Evolutionary conservation across 2,113 vertebrate genomes (phyloP), one percentile per base, ranked within the genome.

Genomic region (Nymphicus hollandicus): DNA sequence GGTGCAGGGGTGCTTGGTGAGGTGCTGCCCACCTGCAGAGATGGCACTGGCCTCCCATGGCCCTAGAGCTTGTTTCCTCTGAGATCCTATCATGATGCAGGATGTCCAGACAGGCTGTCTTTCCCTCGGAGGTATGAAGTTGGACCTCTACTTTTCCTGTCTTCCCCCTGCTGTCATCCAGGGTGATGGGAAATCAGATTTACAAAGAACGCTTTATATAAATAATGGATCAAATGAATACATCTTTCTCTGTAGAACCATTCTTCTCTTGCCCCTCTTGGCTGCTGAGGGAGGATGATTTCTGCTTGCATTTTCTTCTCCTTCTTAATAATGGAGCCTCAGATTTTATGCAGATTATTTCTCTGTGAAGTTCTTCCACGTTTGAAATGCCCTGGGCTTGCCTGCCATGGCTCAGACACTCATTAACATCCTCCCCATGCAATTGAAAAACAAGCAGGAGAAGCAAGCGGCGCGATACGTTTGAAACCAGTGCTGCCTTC

Each of bases 221-320:
- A 97, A 97, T 97, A 97, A 97, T 97, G 95, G 95, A 97, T 97
- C 95, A 97, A 96, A 97, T 83, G 95, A 95, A 96, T 97, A 93
- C 64, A 86, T 95, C 94, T 96, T 81, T 93, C 89, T 96, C 93
- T 86, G 82, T 88, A 91, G 79, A 91, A 52, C 95, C 76, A 88
- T 97, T 94, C 89, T 95, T 96, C 92, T 91, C 94, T 94, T 69
- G 81, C 81, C 65, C 37, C 33, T 95, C 92, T 91, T 88, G 65
- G 90, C 94, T 95, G 88, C 93, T 0, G 9, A 83, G 88, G 85
- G 76, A 94, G 88, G 91, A 88, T 90, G 93, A 35, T 94, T 97
- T 91, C 93, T 96, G 91, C 88, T 86, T 94, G 89, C 72, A 78
- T 95, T 95, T 94, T 93, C 66, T 82, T 94, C 86, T 90, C 71